A percentile compares a stretch with the other conserved stretches of the same genome.
These are phyloP conservation scores for Allophyes oxyacanthae DNA, from an alignment of 2,888 invertebrate species.

Conservation along the genomic window DNA sequence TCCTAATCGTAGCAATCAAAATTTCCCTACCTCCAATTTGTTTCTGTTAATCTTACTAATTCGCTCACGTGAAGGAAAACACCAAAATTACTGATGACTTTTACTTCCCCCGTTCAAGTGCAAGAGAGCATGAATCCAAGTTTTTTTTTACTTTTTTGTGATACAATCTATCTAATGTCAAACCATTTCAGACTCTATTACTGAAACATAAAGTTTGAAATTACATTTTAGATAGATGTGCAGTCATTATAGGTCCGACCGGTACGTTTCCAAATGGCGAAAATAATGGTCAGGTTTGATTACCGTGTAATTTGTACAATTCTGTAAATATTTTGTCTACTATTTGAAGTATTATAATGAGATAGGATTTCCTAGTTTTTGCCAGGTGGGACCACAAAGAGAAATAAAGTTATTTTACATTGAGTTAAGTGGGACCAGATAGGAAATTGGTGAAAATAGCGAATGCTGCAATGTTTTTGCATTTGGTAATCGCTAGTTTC, in stretches of 20 bases:
- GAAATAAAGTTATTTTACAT: too few relatives aligned
- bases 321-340: conserved; percentile 5
- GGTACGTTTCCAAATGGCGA: conserved; percentile 10
- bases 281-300: conserved; percentile 5
- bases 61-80: conserved; percentile 17
- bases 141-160: conserved; percentile 1
- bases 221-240: not conserved
- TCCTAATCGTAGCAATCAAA: conserved; percentile 32
- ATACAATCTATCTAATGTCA: not conserved
- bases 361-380: not conserved
- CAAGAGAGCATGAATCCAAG: conserved; percentile 18
- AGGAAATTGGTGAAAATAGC: too few relatives aligned
- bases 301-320: conserved; percentile 5
- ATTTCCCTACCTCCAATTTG: conserved; percentile 6
- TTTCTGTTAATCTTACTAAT: conserved; percentile 15
- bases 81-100: conserved; percentile 24
- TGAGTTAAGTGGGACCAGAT: too few relatives aligned
- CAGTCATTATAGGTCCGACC: not conserved
- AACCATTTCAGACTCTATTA: conserved; percentile 10
- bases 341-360: conserved; percentile 1
- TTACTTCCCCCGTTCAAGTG: conserved; percentile 25
- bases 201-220: not conserved
- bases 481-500: too few relatives aligned
- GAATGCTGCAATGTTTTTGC: too few relatives aligned
- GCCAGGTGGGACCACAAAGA: too few relatives aligned